A percentile compares a stretch with the other conserved stretches of the same genome.
phyloP scores from a whole-genome alignment of 2,113 vertebrate species.

The Ailuropoda melanoleuca region DNA sequence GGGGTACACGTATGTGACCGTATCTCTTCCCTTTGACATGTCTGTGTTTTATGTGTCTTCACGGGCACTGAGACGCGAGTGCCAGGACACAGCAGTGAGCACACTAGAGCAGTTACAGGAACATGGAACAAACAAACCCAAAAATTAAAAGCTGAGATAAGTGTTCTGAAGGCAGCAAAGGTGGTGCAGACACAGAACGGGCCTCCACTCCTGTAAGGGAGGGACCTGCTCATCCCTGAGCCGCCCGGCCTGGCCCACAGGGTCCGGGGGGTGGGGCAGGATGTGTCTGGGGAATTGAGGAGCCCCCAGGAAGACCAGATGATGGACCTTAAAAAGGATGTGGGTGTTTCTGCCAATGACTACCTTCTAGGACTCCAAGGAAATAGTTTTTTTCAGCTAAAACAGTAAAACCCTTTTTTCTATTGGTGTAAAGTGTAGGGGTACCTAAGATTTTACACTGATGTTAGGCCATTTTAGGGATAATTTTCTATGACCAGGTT shows the following conservation, averaged over 20 bases:
- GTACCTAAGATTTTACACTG: conserved; percentile 22
- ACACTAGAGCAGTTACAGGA: neutral
- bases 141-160: neutral
- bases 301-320: neutral
- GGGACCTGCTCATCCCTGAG: neutral
- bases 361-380: conserved; percentile 40
- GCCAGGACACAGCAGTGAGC: neutral
- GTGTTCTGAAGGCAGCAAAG: neutral
- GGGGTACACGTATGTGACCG: neutral
- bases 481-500: neutral
- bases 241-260: neutral
- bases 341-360: conserved; percentile 22
- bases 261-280: no score
- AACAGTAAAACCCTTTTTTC: conserved; percentile 23
- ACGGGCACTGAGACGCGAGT: neutral
- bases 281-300: neutral
- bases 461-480: neutral
- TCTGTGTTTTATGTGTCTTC: neutral
- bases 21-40: neutral
- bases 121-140: neutral
- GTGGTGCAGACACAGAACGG: neutral
- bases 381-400: conserved; percentile 39
- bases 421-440: neutral
- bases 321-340: conserved; percentile 10
- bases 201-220: neutral